Percentiles rank a stretch among this genome's conserved stretches.
phyloP scores from a whole-genome alignment of 2,888 invertebrate species.

The Noctua janthina region DNA sequence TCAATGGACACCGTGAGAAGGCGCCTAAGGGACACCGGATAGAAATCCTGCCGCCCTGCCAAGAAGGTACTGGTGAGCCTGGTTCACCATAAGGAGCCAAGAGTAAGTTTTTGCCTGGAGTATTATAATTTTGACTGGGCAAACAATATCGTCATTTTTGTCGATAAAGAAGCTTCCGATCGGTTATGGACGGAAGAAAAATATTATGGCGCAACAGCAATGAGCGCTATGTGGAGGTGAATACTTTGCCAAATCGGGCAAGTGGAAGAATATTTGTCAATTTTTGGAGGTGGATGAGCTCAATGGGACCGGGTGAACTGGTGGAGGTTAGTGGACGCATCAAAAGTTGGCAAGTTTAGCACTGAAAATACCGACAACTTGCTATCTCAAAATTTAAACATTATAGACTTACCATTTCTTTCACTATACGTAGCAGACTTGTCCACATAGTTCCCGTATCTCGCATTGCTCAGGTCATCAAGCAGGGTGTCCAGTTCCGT shows the following conservation, averaged over 20 bases:
- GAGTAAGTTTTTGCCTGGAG: conserved; percentile 1
- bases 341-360: too few relatives aligned
- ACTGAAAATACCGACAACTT: too few relatives aligned
- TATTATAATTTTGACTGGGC: neutral
- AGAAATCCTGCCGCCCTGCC: neutral
- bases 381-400: neutral
- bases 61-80: neutral
- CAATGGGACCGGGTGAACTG: too few relatives aligned
- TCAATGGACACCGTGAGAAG: neutral
- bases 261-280: neutral
- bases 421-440: conserved; percentile 78
- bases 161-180: neutral
- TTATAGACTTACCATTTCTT: conserved; percentile 78
- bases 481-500: conserved; percentile 97
- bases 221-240: conserved; percentile 3
- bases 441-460: conserved; percentile 86
- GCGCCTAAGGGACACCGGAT: neutral
- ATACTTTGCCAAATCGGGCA: conserved; percentile 2
- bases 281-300: too few relatives aligned
- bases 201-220: conserved; percentile 16
- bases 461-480: conserved; percentile 96
- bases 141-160: conserved; percentile 3
- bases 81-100: neutral
- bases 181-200: conserved; percentile 13
- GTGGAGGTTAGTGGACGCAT: too few relatives aligned